Evolutionary conservation across 2,888 invertebrate genomes (phyloP).

Genomic region (Drosophila paracracens): DNA sequence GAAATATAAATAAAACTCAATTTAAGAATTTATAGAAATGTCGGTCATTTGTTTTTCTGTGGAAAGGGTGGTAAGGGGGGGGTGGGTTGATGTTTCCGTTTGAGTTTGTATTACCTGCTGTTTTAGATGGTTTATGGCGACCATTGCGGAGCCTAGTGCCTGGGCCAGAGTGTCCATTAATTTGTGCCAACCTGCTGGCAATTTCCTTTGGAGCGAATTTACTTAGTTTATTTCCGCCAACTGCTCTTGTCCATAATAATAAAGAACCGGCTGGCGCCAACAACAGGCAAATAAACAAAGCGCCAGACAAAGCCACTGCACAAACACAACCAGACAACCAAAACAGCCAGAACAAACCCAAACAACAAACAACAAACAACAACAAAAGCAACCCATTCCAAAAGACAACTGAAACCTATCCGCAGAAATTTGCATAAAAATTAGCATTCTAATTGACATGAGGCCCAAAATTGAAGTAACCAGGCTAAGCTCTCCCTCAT

Average conservation of each 20-base stretch:
- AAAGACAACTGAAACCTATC: slow-evolving; percentile 49
- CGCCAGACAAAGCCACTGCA: slow-evolving; percentile 39
- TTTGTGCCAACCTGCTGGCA: slow-evolving; percentile 67
- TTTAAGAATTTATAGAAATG: slow-evolving; percentile 30
- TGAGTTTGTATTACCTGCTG: slow-evolving; percentile 19
- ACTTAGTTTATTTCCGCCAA: slow-evolving; percentile 73
- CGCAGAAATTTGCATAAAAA: slow-evolving; percentile 79
- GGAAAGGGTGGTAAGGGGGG: too few relatives aligned
- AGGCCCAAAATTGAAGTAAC: slow-evolving; percentile 68
- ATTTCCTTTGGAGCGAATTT: slow-evolving; percentile 61
- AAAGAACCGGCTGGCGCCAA: slow-evolving; percentile 54
- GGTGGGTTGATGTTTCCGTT: neutral
- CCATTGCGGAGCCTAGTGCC: slow-evolving; percentile 25
- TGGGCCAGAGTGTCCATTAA: slow-evolving; percentile 61
- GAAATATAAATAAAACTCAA: slow-evolving; percentile 2
- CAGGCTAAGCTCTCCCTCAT: slow-evolving; percentile 22
- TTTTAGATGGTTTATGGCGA: slow-evolving; percentile 11
- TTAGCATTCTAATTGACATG: slow-evolving; percentile 80
- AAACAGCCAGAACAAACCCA: slow-evolving; percentile 17
- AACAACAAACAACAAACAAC: slow-evolving; percentile 14
- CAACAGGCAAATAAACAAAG: slow-evolving; percentile 56
- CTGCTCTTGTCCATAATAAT: slow-evolving; percentile 59
- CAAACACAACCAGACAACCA: slow-evolving; percentile 9
- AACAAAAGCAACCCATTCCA: slow-evolving; percentile 7
- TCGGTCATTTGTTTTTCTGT: neutral